Conservation (phyloP, 2,113 vertebrate species). For the Phrynosoma blainvillii region DNA sequence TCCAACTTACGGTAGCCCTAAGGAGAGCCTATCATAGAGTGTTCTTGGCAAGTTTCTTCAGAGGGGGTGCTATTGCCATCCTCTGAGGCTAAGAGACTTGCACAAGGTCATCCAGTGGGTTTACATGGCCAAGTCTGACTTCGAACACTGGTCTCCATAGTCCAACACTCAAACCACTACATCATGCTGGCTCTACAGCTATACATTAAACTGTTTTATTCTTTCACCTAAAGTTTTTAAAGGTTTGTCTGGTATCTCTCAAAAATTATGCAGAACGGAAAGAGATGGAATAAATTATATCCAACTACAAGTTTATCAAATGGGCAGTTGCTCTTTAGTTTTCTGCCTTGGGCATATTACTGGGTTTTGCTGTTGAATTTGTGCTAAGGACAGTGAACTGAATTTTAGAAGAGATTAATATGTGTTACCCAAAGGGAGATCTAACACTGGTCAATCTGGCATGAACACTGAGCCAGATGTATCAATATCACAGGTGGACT, state of each 20-base stretch:
- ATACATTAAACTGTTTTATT: not conserved
- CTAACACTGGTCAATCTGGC: constrained; percentile 12
- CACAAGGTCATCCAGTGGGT: too few relatives aligned
- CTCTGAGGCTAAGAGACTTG: too few relatives aligned
- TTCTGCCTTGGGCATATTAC: not conserved
- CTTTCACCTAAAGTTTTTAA: not conserved
- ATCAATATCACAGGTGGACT: not conserved
- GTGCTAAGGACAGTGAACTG: not conserved
- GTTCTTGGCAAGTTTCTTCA: too few relatives aligned
- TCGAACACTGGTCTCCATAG: too few relatives aligned
- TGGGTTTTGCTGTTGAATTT: not conserved
- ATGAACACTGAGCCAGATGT: constrained; percentile 7
- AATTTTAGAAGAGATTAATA: constrained; percentile 4
- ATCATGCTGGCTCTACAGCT: not conserved
- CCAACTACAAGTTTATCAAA: not conserved
- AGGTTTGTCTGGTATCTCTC: not conserved
- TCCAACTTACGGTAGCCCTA: too few relatives aligned
- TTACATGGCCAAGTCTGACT: too few relatives aligned
- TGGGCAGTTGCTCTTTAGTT: not conserved
- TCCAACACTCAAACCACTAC: too few relatives aligned
- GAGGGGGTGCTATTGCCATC: too few relatives aligned
- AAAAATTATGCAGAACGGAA: not conserved
- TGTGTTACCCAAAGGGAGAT: constrained; percentile 5
- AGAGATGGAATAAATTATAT: not conserved
- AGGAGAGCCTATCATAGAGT: too few relatives aligned